Evolutionary conservation across 2,797 vertebrate genomes (phyloP), one percentile per base, ranked within the genome.

Genomic region (Melanotaenia maccullochi): DNA sequence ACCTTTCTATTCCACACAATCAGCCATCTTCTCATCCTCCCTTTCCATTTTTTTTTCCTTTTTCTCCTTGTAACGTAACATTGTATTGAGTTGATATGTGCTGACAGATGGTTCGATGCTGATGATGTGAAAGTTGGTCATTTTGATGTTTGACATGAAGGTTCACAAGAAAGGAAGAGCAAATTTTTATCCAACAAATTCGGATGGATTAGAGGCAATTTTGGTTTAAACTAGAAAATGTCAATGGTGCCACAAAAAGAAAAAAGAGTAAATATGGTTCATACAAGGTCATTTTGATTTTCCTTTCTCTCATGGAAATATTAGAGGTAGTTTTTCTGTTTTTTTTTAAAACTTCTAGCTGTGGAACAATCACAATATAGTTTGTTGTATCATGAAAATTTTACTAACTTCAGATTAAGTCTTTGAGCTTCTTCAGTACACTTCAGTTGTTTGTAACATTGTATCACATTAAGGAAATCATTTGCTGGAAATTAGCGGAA

Each of bases 401-500:
- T 65, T 13, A 38, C 9, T 3, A 24, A 16, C 67, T 77, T 78
- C 49, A 65, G 51, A 61, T 61, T 36, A 25, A 2, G 3, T 1
- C 12, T 57, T 57, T 51, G 4, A 55, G 44, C 14, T 18, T 0
- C n/a, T 40, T 54, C 30, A 44, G 24, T 14, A 1, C 25, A 68
- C 33, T 62, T 67, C 33, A 68, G 40, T 56, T 73, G 64, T 66
- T 75, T 25, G 5, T 9, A 30, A 7, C 51, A 58, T 8, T 22
- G n/a, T 66, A 60, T 82, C 60, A 71, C 60, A 79, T 75, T 68
- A 78, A 78, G 70, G 62, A 56, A 25, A 0, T 33, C 61, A 32
- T 65, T 73, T 62, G 56, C 58, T 73, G 55, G 25, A 73, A 79
- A 81, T 79, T 71, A 42, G 60, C 58, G 20, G 52, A 71, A 68